phyloP scores from a whole-genome alignment of 2,797 vertebrate genomes.

The Chrosomus eos region DNA sequence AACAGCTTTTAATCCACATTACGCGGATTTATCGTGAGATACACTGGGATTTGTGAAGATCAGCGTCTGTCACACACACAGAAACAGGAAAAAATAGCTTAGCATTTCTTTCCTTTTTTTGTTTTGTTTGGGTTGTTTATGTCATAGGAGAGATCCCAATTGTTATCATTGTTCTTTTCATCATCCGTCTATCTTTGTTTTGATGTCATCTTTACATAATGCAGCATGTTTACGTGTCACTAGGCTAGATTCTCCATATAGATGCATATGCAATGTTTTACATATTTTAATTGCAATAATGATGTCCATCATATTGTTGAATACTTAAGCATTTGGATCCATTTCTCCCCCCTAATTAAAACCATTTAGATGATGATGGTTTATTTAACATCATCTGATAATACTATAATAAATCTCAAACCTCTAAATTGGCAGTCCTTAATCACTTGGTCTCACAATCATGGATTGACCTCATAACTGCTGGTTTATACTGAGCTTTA shows the following conservation, averaged over 20 bases:
- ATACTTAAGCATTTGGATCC: neutral
- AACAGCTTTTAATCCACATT: slow-evolving; percentile 82
- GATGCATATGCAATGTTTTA: neutral
- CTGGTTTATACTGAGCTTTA: slow-evolving; percentile 34
- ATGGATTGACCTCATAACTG: slow-evolving; percentile 49
- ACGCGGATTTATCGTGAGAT: slow-evolving; percentile 79
- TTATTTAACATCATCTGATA: slow-evolving; percentile 8
- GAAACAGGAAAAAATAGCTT: slow-evolving; percentile 54
- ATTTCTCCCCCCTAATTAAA: slow-evolving; percentile 5
- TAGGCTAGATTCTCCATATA: neutral
- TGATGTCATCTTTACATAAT: slow-evolving; percentile 57
- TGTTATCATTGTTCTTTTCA: slow-evolving; percentile 55
- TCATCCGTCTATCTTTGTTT: slow-evolving; percentile 70
- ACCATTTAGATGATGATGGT: neutral
- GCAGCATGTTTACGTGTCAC: slow-evolving; percentile 19
- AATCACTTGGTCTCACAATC: slow-evolving; percentile 35
- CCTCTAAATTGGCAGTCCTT: slow-evolving; percentile 21
- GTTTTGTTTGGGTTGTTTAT: slow-evolving; percentile 60
- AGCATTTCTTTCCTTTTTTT: slow-evolving; percentile 52
- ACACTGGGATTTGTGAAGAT: slow-evolving; percentile 79
- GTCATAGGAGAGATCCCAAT: slow-evolving; percentile 44
- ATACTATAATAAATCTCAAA: slow-evolving; percentile 8
- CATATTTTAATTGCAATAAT: neutral
- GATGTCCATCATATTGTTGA: neutral
- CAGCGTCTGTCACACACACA: slow-evolving; percentile 71